Evolutionary conservation across 2,888 invertebrate species (phyloP).

Genomic region (Parnassius smintheus): DNA sequence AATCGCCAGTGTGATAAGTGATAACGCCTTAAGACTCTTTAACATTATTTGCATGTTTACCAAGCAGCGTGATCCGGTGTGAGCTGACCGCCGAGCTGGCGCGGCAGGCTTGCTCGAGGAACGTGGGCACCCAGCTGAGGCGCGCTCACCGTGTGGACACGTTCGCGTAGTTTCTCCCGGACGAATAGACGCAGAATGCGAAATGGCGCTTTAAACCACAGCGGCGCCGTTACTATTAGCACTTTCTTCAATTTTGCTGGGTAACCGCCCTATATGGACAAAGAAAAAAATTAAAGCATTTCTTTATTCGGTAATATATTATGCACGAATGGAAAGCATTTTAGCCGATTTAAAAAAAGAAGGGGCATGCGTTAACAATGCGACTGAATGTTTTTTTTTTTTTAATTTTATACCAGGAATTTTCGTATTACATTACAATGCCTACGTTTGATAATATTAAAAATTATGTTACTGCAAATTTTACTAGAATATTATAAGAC

Average conservation of each 20-base stretch:
- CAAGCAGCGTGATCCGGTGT: constrained; percentile 94
- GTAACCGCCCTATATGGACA: constrained; percentile 91
- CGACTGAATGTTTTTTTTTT: too few relatives aligned
- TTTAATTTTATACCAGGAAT: too few relatives aligned
- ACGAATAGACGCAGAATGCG: constrained; percentile 97
- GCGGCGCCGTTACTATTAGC: constrained; percentile 96
- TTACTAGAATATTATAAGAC: too few relatives aligned
- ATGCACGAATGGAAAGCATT: too few relatives aligned
- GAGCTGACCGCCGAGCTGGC: constrained; percentile 93
- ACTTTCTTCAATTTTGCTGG: constrained; percentile 98
- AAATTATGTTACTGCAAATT: too few relatives aligned
- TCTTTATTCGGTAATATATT: too few relatives aligned
- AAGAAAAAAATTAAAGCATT: constrained; percentile 1
- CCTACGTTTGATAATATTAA: too few relatives aligned
- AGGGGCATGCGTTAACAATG: too few relatives aligned
- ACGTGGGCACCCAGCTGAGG: constrained; percentile 95
- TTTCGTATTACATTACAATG: too few relatives aligned
- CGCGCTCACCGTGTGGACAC: constrained; percentile 96
- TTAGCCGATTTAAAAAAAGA: too few relatives aligned
- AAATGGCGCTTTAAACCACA: constrained; percentile 99
- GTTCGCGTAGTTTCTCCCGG: constrained; percentile 95
- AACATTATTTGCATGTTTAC: constrained; percentile 65
- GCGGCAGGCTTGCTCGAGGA: constrained; percentile 93
- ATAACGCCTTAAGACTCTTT: too few relatives aligned
- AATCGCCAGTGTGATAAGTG: too few relatives aligned